A percentile compares a stretch with the other conserved stretches of the same genome.
phyloP scores from a whole-genome alignment of 2,797 vertebrate genomes.

The Nannoperca australis region DNA sequence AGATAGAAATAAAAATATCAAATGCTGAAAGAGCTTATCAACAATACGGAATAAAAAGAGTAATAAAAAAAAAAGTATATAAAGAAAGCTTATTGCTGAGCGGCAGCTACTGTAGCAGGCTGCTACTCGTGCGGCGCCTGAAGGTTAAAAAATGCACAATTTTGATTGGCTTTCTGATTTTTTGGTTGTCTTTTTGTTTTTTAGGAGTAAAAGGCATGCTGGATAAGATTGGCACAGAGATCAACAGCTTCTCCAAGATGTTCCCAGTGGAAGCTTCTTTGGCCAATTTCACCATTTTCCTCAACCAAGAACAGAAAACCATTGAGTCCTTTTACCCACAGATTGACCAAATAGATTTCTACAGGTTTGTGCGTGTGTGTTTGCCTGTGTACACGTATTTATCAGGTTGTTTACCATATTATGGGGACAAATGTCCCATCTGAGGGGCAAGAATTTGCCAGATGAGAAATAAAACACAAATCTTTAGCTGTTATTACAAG shows the following conservation, averaged over 20 bases:
- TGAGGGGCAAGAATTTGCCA: not conserved
- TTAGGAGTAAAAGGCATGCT: slow-evolving; percentile 89
- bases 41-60: too few species aligned
- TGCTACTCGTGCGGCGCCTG: too few species aligned
- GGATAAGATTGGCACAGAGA: slow-evolving; percentile 88
- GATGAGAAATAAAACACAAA: not conserved
- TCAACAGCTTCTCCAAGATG: slow-evolving; percentile 83
- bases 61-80: too few species aligned
- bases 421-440: not conserved
- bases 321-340: slow-evolving; percentile 87
- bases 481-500: not conserved
- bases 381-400: not conserved
- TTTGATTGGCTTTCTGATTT: not conserved
- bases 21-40: too few species aligned
- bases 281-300: slow-evolving; percentile 84
- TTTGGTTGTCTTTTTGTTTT: not conserved
- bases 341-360: slow-evolving; percentile 92
- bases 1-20: too few species aligned
- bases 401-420: slow-evolving; percentile 10
- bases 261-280: slow-evolving; percentile 88
- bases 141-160: not conserved
- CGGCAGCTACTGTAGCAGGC: too few species aligned
- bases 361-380: slow-evolving; percentile 85
- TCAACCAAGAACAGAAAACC: slow-evolving; percentile 85
- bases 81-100: too few species aligned